A percentile compares a stretch with the other conserved stretches of the same genome.
Conservation (phyloP, 2,888 invertebrate genomes). For the Acanthosepion pharaonis region DNA sequence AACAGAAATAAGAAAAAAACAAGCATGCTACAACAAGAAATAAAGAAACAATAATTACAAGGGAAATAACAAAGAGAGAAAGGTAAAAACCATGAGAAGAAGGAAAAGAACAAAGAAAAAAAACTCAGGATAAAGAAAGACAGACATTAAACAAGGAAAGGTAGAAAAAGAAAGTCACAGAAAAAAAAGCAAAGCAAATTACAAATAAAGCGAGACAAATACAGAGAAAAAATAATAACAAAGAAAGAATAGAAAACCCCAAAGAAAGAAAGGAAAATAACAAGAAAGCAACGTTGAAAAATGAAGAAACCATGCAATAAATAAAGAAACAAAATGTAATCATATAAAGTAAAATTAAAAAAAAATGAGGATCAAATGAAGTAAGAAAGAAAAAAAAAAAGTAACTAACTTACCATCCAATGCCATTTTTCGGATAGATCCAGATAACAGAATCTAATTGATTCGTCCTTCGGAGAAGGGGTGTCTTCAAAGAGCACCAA, state of each 20-base stretch:
- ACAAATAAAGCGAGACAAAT: not conserved
- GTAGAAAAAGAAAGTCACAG: too few relatives aligned
- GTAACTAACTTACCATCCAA: slow-evolving; percentile 61
- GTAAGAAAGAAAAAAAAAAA: not conserved
- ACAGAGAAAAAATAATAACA: not conserved
- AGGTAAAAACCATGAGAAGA: too few relatives aligned
- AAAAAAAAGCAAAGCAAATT: not conserved
- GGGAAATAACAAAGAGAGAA: too few relatives aligned
- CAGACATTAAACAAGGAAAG: too few relatives aligned
- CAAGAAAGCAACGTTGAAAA: too few relatives aligned
- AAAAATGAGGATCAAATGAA: not conserved
- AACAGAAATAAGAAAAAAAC: too few relatives aligned
- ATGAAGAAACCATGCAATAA: not conserved
- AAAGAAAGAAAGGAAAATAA: not conserved
- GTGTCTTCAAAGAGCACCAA: slow-evolving; percentile 56
- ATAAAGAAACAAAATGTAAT: not conserved
- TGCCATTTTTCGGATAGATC: slow-evolving; percentile 57
- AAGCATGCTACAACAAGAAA: too few relatives aligned
- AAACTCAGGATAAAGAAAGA: too few relatives aligned
- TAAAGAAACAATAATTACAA: too few relatives aligned
- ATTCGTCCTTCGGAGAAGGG: slow-evolving; percentile 52
- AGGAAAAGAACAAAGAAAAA: too few relatives aligned
- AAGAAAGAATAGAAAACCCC: not conserved
- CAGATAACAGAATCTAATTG: slow-evolving; percentile 59
- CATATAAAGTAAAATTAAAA: not conserved